A percentile compares a stretch with the other conserved stretches of the same genome.
phyloP scores from a whole-genome alignment of 2,888 invertebrate species.

The Andrena marginata region DNA sequence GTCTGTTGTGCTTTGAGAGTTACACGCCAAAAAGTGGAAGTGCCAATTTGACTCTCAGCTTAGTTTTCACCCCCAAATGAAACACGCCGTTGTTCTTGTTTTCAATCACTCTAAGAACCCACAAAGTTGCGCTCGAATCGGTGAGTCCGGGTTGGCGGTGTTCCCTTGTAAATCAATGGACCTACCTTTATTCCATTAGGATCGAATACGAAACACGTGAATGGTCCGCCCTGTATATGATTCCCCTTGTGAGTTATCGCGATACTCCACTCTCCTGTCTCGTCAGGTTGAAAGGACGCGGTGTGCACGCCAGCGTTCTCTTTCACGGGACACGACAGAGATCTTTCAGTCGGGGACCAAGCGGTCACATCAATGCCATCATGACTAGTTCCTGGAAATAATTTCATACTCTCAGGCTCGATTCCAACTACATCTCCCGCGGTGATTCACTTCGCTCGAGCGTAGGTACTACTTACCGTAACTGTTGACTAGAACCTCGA shows the following conservation, averaged over 20 bases:
- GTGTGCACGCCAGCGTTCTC: constrained; percentile 96
- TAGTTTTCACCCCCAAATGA: no score
- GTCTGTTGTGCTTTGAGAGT: no score
- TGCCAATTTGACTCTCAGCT: no score
- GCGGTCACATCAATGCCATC: constrained; percentile 96
- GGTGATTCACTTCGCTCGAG: neutral
- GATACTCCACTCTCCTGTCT: constrained; percentile 98
- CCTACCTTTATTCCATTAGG: constrained; percentile 93
- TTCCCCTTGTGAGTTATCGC: constrained; percentile 98
- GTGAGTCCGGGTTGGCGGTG: no score
- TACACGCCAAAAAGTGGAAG: no score
- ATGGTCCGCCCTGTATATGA: constrained; percentile 98
- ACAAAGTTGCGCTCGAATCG: no score
- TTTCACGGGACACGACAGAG: constrained; percentile 93
- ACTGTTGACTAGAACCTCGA: constrained; percentile 96
- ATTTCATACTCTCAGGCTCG: neutral
- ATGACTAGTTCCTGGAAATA: constrained; percentile 82
- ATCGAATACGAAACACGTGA: constrained; percentile 98
- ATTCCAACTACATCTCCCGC: neutral
- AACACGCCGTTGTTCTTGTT: no score
- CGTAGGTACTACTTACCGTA: constrained; percentile 87
- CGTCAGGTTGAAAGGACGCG: constrained; percentile 98
- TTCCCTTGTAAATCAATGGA: neutral
- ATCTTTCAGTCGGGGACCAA: constrained; percentile 94
- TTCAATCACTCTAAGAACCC: no score